Evolutionary conservation across 2,888 invertebrate genomes (phyloP), one percentile per base, ranked within the genome.

Genomic region (Heteromurus nitidus): DNA sequence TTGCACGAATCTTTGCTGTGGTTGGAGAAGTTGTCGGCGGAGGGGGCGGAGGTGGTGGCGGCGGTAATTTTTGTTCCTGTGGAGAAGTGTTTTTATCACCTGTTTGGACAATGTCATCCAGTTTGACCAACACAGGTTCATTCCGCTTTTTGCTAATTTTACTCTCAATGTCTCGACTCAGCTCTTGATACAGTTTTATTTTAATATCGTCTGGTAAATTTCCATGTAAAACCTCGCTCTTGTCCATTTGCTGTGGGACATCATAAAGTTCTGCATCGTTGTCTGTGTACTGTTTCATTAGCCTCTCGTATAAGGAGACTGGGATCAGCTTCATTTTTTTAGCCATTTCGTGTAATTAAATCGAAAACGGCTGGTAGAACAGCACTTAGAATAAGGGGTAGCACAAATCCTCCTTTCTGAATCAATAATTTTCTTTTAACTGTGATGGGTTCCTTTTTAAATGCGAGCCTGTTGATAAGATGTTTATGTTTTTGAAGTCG

Each of bases 161-260:
- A 13, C 13, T 36, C 5, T 36, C 36, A 36, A 9, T 9, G 5
- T 36, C 7, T 5, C 36, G 36, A 36, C 36, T 36, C 5, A 36
- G 13, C 13, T 36, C 36, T 36, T 65, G 53, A 76, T 58, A 68
- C 5, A 76, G 26, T n/a, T 26, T 55, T 28, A 76, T 28, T 30
- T 76, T 76, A 9, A 76, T 9, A 18, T 75, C 75, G 26, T 65
- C 65, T n/a, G 75, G 75, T 3, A 75, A 16, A 16, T 64, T 26
- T 9, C 20, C 7, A 24, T 65, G 3, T 24, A 64, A 22, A 20
- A 74, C 20, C 30, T 28, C 3, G 31, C 18, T 31, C 31, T 30
- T 5, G 2, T 18, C 30, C n/a, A 30, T 13, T 16, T 18, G 9
- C n/a, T n/a, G n/a, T n/a, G n/a, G n/a, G n/a, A n/a, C n/a, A n/a